Evolutionary conservation across 1,140 invertebrate genomes (phyloP).

Genomic region (Drusus annulatus): DNA sequence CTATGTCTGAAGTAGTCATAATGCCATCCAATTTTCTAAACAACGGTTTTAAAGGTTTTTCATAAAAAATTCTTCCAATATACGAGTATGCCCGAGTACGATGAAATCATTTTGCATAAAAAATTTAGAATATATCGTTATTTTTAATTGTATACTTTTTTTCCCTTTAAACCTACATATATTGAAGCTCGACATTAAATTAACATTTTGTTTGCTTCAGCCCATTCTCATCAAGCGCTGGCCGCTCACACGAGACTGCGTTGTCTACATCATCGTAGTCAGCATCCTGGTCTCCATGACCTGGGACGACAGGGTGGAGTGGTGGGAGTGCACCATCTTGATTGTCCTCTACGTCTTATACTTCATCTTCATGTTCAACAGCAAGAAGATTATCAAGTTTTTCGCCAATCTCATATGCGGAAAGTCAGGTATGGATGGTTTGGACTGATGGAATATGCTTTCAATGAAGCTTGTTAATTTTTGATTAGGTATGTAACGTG

Average conservation of each 20-base stretch:
- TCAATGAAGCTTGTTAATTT: too few species aligned
- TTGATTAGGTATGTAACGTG: too few species aligned
- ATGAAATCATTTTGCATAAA: too few species aligned
- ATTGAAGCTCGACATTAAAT: too few species aligned
- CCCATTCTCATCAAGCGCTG: slow-evolving; percentile 86
- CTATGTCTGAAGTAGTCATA: too few species aligned
- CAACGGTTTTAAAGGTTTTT: too few species aligned
- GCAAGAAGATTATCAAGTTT: slow-evolving; percentile 58
- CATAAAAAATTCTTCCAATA: too few species aligned
- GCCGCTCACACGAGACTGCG: slow-evolving; percentile 88
- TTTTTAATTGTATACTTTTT: too few species aligned
- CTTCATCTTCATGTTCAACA: slow-evolving; percentile 75
- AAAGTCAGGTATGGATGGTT: slow-evolving; percentile 15
- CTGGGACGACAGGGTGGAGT: slow-evolving; percentile 84
- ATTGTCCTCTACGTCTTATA: slow-evolving; percentile 81
- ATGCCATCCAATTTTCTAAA: too few species aligned
- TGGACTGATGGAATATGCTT: background rate
- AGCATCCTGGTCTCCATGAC: slow-evolving; percentile 82
- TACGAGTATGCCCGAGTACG: too few species aligned
- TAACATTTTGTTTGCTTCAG: slow-evolving; percentile 69
- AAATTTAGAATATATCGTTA: too few species aligned
- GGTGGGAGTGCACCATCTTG: slow-evolving; percentile 83
- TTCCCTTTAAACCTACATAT: too few species aligned
- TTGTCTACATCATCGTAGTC: slow-evolving; percentile 87
- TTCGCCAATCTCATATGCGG: background rate